Conservation (phyloP, 2,888 invertebrate genomes). For the Creontiades dilutus region DNA sequence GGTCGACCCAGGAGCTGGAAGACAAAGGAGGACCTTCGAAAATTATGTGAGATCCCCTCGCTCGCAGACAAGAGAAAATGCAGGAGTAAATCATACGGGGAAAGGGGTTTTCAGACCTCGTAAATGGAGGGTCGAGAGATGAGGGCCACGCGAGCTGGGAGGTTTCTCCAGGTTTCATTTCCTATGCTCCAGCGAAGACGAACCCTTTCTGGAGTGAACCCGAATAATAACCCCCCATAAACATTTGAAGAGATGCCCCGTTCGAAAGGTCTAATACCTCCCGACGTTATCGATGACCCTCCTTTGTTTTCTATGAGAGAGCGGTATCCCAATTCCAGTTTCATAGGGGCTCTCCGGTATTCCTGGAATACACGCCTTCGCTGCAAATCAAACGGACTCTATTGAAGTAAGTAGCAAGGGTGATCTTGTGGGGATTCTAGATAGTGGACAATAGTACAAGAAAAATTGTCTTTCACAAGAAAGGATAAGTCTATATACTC, state of each 20-base stretch:
- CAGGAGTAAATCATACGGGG: not conserved
- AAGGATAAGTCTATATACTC: too few relatives aligned
- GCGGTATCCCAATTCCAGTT: constrained; percentile 6
- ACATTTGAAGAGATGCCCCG: constrained; percentile 20
- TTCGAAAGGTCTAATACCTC: constrained; percentile 10
- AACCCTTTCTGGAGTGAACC: constrained; percentile 4
- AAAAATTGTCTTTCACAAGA: too few relatives aligned
- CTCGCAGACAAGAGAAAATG: constrained; percentile 7
- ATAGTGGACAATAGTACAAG: too few relatives aligned
- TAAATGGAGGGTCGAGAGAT: constrained; percentile 20
- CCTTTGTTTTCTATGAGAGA: constrained; percentile 4
- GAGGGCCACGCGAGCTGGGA: not conserved
- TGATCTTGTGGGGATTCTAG: too few relatives aligned
- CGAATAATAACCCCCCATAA: constrained; percentile 24
- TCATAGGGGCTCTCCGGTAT: constrained; percentile 6
- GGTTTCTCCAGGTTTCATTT: constrained; percentile 20
- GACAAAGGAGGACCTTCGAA: not conserved
- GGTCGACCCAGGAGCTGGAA: not conserved
- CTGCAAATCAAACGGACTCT: too few relatives aligned
- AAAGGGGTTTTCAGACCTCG: constrained; percentile 12
- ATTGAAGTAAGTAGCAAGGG: too few relatives aligned
- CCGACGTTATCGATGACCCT: not conserved
- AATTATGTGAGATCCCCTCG: not conserved
- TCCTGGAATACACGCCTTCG: too few relatives aligned
- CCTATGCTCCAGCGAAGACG: not conserved